Percentiles rank a stretch among this genome's conserved stretches.
These are phyloP conservation scores for Dicyrtoma fusca DNA, from an alignment of 2,888 invertebrate species.

Conservation along the genomic window DNA sequence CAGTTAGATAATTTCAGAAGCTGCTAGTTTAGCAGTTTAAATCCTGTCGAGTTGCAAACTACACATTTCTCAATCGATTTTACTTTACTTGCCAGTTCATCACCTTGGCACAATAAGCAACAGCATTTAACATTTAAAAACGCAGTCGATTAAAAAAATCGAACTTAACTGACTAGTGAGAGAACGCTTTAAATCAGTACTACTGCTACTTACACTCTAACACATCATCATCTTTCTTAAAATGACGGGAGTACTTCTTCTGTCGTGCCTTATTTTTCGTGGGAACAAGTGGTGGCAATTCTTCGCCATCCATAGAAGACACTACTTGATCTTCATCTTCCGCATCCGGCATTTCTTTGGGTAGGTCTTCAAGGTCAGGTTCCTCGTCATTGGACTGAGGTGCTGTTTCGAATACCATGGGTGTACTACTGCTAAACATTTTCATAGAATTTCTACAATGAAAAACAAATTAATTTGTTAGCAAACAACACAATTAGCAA, in stretches of 20 bases:
- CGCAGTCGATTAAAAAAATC: too few relatives aligned
- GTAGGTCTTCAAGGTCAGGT: constrained; percentile 57
- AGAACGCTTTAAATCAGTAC: too few relatives aligned
- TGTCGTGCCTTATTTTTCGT: constrained; percentile 75
- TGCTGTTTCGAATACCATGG: not conserved
- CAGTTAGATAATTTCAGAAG: too few relatives aligned
- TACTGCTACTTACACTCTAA: constrained; percentile 80
- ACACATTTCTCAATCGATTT: too few relatives aligned
- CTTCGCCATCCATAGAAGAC: not conserved
- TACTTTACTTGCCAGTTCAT: too few relatives aligned
- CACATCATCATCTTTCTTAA: constrained; percentile 81
- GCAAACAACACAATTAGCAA: too few relatives aligned
- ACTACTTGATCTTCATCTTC: not conserved
- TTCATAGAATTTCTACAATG: not conserved
- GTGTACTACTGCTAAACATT: too few relatives aligned
- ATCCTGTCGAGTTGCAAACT: too few relatives aligned
- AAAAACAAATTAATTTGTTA: not conserved
- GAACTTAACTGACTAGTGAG: too few relatives aligned
- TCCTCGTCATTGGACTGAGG: constrained; percentile 59
- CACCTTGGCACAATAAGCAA: too few relatives aligned
- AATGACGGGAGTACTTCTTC: constrained; percentile 87
- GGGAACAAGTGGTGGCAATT: not conserved
- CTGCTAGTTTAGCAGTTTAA: too few relatives aligned
- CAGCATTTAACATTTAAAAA: too few relatives aligned
- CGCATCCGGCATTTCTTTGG: constrained; percentile 59